Conservation (phyloP, 92 coral and sea anemone species). For the Diadumene lineata region DNA sequence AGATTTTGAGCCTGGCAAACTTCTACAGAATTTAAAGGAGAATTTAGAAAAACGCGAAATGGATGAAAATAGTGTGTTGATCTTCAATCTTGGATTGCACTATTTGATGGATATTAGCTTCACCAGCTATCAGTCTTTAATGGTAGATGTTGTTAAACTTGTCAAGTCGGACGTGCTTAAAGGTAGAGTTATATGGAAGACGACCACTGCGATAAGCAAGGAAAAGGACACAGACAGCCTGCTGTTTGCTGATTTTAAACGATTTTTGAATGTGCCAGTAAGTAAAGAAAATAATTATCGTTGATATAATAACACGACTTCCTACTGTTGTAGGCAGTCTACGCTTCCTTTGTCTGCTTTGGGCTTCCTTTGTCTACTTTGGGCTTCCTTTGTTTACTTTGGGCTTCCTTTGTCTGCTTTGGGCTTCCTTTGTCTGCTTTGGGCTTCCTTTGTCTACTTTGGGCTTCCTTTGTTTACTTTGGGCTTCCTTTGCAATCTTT, state of each 20-base stretch:
- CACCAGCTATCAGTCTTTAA: constrained; percentile 53
- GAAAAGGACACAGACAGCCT: constrained; percentile 75
- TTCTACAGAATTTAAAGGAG: constrained; percentile 50
- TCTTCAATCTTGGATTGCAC: constrained; percentile 85
- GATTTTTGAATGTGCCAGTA: constrained; percentile 84
- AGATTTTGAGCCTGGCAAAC: constrained; percentile 65
- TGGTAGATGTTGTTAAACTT: constrained; percentile 52
- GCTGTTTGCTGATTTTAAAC: constrained; percentile 62
- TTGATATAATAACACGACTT: too few species aligned
- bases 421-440: too few species aligned
- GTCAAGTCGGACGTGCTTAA: constrained; percentile 42
- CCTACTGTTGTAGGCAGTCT: too few species aligned
- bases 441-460: too few species aligned
- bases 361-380: too few species aligned
- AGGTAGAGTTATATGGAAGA: constrained; percentile 82
- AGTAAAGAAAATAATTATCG: constrained; percentile 11
- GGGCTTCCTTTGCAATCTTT: too few species aligned
- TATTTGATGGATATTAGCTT: constrained; percentile 66
- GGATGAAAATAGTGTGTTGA: constrained; percentile 78
- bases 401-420: too few species aligned
- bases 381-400: too few species aligned
- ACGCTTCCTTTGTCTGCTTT: too few species aligned
- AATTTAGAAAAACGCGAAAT: constrained; percentile 63
- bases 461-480: too few species aligned
- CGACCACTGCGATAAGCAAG: constrained; percentile 79